Evolutionary conservation across 2,113 vertebrate species (phyloP).

Genomic region (Formicarius rufipectus): DNA sequence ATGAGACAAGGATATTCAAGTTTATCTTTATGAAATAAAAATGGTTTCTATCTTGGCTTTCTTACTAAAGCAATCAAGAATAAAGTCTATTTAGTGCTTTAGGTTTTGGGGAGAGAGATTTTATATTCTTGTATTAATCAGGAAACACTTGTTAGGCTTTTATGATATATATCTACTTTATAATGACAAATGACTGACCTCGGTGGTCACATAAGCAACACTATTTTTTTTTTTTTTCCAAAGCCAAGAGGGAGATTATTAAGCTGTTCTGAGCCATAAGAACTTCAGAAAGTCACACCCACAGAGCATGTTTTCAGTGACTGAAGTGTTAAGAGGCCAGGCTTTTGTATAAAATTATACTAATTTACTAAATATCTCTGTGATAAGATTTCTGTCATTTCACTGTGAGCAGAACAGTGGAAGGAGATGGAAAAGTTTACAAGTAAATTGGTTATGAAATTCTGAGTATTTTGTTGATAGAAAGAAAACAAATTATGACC

Average conservation of each 20-base stretch:
- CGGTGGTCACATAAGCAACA: background rate
- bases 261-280: background rate
- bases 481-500: constrained; percentile 13
- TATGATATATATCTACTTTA: background rate
- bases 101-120: background rate
- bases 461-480: background rate
- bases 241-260: background rate
- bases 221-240: background rate
- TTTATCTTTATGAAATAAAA: constrained; percentile 3
- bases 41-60: background rate
- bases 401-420: background rate
- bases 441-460: constrained; percentile 7
- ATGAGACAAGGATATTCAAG: background rate
- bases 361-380: background rate
- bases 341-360: background rate
- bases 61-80: background rate
- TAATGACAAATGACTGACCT: background rate
- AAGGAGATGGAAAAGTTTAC: background rate
- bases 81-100: background rate
- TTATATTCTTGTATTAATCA: background rate
- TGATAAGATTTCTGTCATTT: background rate
- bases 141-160: background rate
- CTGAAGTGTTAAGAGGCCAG: background rate
- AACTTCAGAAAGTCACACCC: background rate
- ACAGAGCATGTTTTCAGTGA: background rate